phyloP scores from a whole-genome alignment of 2,888 invertebrate species.

The Campaea margaritaria region DNA sequence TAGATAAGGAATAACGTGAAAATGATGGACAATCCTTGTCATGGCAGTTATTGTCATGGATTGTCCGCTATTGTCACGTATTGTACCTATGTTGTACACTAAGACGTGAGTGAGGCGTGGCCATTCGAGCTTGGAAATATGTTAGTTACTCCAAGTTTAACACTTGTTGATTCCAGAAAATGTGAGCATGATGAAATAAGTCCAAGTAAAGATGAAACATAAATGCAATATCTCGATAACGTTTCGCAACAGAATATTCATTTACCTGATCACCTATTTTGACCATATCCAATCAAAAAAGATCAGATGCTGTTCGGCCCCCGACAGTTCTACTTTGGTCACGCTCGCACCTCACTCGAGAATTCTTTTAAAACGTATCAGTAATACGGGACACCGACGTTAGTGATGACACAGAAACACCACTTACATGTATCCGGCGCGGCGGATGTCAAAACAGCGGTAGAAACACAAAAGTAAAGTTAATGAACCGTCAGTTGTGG shows the following conservation, averaged over 20 bases:
- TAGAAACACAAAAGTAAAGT: slow-evolving; percentile 69
- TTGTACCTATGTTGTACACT: slow-evolving; percentile 9
- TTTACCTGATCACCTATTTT: slow-evolving; percentile 63
- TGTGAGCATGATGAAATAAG: slow-evolving; percentile 37
- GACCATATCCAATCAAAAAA: slow-evolving; percentile 62
- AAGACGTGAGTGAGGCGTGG: slow-evolving; percentile 44
- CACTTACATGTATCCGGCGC: slow-evolving; percentile 75
- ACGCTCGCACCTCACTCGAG: slow-evolving; percentile 58
- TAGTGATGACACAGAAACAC: slow-evolving; percentile 71
- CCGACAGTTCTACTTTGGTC: slow-evolving; percentile 59
- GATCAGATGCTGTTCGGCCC: slow-evolving; percentile 41
- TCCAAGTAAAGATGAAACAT: slow-evolving; percentile 25
- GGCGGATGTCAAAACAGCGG: slow-evolving; percentile 55
- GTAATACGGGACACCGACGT: slow-evolving; percentile 61
- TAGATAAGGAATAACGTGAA: slow-evolving; percentile 1
- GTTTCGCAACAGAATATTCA: slow-evolving; percentile 34
- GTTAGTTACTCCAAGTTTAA: slow-evolving; percentile 36
- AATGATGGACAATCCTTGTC: slow-evolving; percentile 7
- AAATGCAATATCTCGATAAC: slow-evolving; percentile 14
- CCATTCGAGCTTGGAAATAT: slow-evolving; percentile 30
- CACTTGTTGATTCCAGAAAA: slow-evolving; percentile 64
- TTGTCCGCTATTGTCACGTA: too few species aligned
- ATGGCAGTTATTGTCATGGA: too few species aligned
- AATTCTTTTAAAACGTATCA: slow-evolving; percentile 65
- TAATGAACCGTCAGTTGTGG: slow-evolving; percentile 56